These are phyloP conservation scores for Siniperca undulata DNA, from an alignment of 2,797 vertebrate genomes.

Conservation along the genomic window DNA sequence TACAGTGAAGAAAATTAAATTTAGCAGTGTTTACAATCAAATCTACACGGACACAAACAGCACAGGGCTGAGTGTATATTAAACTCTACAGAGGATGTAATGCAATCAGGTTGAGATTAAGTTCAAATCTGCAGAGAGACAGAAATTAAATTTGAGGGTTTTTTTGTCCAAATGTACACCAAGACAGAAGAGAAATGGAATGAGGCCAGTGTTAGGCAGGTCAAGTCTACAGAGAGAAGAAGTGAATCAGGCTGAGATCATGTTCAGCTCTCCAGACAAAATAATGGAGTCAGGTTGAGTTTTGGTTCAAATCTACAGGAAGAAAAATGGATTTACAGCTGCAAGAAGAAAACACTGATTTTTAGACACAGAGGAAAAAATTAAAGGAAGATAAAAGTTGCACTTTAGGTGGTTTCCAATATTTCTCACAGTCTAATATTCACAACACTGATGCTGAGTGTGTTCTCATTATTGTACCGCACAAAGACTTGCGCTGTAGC, in stretches of 20 bases:
- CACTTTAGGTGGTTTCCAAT: slow-evolving; percentile 7
- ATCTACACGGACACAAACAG: slow-evolving; percentile 23
- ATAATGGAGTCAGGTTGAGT: slow-evolving; percentile 12
- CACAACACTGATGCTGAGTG: background rate
- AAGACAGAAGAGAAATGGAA: slow-evolving; percentile 31
- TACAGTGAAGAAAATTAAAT: slow-evolving; percentile 43
- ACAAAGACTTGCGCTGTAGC: background rate
- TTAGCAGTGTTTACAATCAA: slow-evolving; percentile 34
- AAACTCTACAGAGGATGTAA: slow-evolving; percentile 33
- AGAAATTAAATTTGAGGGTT: slow-evolving; percentile 19
- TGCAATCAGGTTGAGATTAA: background rate
- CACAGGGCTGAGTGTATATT: background rate
- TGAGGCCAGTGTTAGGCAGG: slow-evolving; percentile 13
- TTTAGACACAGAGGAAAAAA: background rate
- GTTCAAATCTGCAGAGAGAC: slow-evolving; percentile 37
- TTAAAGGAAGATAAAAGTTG: slow-evolving; percentile 1
- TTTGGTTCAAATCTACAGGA: slow-evolving; percentile 28
- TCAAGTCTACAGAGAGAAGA: slow-evolving; percentile 30
- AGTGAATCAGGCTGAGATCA: slow-evolving; percentile 36
- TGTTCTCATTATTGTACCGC: background rate
- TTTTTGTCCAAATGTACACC: slow-evolving; percentile 13
- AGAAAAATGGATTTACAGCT: slow-evolving; percentile 28
- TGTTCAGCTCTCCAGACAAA: slow-evolving; percentile 23
- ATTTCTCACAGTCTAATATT: slow-evolving; percentile 10
- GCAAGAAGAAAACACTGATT: slow-evolving; percentile 6